A percentile compares a stretch with the other conserved stretches of the same genome.
phyloP scores from a whole-genome alignment of 2,797 vertebrate genomes.

The Miichthys miiuy region DNA sequence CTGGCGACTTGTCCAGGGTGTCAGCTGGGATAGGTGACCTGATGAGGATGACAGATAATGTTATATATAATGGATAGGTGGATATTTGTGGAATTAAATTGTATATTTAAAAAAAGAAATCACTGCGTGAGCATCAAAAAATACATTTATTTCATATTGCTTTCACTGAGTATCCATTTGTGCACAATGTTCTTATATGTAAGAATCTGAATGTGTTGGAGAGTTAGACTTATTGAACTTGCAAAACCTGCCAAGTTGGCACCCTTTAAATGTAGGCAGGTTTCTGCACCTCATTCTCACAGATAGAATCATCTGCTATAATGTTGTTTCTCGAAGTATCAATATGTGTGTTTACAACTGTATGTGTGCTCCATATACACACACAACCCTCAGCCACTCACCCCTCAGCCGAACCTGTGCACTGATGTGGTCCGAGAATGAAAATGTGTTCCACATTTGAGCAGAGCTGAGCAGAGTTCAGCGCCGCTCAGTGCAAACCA shows the following conservation, averaged over 20 bases:
- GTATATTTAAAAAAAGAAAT: too few species aligned
- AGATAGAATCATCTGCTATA: constrained; percentile 8
- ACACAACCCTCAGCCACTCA: too few species aligned
- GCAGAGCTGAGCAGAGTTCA: background rate
- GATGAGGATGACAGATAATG: too few species aligned
- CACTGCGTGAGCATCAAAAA: too few species aligned
- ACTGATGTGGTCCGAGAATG: constrained; percentile 32
- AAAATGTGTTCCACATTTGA: constrained; percentile 49
- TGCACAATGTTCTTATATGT: too few species aligned
- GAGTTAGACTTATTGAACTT: background rate
- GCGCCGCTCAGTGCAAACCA: constrained; percentile 16
- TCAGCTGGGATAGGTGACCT: too few species aligned
- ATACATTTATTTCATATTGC: too few species aligned
- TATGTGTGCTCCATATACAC: background rate
- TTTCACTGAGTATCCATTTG: too few species aligned
- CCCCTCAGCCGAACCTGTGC: constrained; percentile 16
- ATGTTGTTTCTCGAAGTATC: constrained; percentile 1
- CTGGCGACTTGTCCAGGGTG: too few species aligned
- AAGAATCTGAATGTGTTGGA: background rate
- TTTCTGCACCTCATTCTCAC: background rate
- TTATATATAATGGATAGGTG: too few species aligned
- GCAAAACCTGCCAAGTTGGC: background rate
- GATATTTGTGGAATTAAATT: too few species aligned
- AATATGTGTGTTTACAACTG: constrained; percentile 10
- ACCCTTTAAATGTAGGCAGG: background rate